Percentiles rank a stretch among this genome's conserved stretches.
phyloP scores from a whole-genome alignment of 2,797 vertebrate genomes.

The Callimico goeldii region DNA sequence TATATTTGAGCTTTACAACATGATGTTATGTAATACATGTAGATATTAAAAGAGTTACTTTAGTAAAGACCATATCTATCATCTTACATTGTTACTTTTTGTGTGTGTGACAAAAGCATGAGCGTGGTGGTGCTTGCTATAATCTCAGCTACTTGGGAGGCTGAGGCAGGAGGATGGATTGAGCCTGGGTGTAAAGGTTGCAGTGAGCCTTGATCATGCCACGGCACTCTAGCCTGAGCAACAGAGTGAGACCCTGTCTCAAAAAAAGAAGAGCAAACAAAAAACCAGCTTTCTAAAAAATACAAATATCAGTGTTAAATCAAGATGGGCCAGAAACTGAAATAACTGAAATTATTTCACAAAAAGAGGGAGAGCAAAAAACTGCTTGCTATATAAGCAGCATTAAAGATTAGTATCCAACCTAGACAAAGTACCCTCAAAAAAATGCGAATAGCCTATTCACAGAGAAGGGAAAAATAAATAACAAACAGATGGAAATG shows the following conservation, averaged over 20 bases:
- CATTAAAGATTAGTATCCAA: background rate
- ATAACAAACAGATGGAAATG: background rate
- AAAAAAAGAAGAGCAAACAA: background rate
- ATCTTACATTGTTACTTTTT: background rate
- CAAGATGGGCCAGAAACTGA: background rate
- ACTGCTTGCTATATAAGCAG: background rate
- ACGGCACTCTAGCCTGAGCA: background rate
- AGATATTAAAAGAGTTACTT: background rate
- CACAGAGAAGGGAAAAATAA: background rate
- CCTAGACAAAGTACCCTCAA: background rate
- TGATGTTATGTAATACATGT: background rate
- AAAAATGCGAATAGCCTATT: background rate
- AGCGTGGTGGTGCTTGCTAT: background rate
- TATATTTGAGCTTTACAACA: background rate
- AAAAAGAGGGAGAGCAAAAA: background rate
- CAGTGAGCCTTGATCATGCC: background rate
- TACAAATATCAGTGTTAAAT: background rate
- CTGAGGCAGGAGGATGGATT: background rate
- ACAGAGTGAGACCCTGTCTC: background rate
- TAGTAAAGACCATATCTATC: background rate
- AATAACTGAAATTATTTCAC: background rate
- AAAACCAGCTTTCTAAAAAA: background rate
- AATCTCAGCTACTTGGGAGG: background rate
- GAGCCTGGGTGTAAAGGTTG: background rate
- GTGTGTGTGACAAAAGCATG: background rate